Evolutionary conservation across 2,797 vertebrate species (phyloP), one percentile per base, ranked within the genome.

Genomic region (Oceanodroma leucorhoa): DNA sequence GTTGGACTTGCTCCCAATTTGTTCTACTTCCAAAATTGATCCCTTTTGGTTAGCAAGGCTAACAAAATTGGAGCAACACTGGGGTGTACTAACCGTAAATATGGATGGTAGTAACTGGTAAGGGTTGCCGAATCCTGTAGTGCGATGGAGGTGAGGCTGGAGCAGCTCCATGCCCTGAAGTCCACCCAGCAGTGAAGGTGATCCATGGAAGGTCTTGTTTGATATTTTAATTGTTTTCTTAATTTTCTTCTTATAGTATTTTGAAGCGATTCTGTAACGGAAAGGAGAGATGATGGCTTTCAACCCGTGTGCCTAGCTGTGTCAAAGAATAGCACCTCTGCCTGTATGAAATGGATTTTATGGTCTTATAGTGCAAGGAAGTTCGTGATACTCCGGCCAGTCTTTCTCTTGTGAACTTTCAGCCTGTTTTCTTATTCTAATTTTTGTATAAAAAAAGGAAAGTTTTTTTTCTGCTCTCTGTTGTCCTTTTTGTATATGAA

Each of bases 241-340:
- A 7, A 58, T 84, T 79, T 53, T 82, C 14, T 62, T 62, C 30
- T 60, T 43, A 5, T 0, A 23, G 45, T 40, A 29, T 72, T 66
- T 81, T 50, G n/a, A 77, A 71, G 19, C 24, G 34, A 17, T 51
- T 66, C 41, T 66, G 32, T 65, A 50, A 15, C 18, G 55, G 76
- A 26, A 76, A 29, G 19, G 48, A 57, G 79, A 65, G 46, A 6
- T 21, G 46, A 6, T 21, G 23, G 58, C 30, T 62, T 64, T 45
- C 7, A 41, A 18, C 8, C 36, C 2, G 1, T 21, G 7, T 5
- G 2, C 12, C 16, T 7, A 2, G 27, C 30, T n/a, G 51, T 26
- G 32, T 19, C 40, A 30, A 16, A 8, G 36, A 71, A 30, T 0
- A 0, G 20, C 54, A 62, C 40, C 26, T 83, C 72, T 77, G 19